Conservation (phyloP, 2,113 vertebrate genomes). For the Marmota monax region DNA sequence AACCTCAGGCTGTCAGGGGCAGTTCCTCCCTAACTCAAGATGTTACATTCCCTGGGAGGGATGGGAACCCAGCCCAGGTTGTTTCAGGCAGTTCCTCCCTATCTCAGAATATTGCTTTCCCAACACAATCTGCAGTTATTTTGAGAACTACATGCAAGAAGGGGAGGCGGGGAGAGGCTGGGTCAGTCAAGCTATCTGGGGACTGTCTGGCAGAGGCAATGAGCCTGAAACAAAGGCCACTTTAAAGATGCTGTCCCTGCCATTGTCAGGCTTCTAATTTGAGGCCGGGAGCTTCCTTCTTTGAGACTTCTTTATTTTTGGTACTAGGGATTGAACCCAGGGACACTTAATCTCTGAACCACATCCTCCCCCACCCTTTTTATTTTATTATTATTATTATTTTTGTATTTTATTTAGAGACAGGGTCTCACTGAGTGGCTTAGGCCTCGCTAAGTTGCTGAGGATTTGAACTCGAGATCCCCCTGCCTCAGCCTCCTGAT, state of each 20-base stretch:
- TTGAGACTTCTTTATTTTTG: background rate
- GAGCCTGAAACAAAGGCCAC: background rate
- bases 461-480: no score
- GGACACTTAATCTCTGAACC: no score
- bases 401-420: no score
- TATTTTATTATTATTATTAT: no score
- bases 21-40: background rate
- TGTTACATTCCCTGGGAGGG: background rate
- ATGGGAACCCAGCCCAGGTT: background rate
- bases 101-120: background rate
- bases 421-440: no score
- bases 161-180: background rate
- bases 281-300: background rate
- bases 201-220: background rate
- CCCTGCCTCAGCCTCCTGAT: no score
- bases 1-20: background rate
- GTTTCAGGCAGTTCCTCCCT: background rate
- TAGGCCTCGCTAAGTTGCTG: no score
- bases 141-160: background rate
- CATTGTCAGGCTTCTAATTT: background rate
- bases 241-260: background rate
- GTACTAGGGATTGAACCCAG: no score
- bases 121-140: conserved; percentile 15
- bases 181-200: background rate
- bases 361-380: no score